Base-by-base conservation (phyloP, 1,140 invertebrate species). In the Bombus affinis region DNA sequence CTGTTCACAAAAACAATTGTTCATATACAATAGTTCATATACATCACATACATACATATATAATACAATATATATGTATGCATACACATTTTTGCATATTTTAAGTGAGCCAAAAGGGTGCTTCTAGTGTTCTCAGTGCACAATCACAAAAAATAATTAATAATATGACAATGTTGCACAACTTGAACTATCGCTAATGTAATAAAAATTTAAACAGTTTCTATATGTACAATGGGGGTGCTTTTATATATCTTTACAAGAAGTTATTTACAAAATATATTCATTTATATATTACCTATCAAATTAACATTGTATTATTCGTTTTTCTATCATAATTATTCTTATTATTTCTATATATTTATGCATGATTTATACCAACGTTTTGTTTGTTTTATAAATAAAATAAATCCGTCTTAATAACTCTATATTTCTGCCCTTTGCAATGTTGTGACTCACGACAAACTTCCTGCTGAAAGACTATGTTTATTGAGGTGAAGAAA, bases 241-340 rank as follows among this genome's bases (percentile, higher is more conserved):
- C 89, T 92, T 87, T 91, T 90, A 87, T 87, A 87, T 88, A 92
- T 93, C 91, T 94, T 92, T 93, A 94, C 93, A 93, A 94, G 94
- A 95, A 93, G 92, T 94, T 95, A 95, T 95, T 94, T 95, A 95
- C 94, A 95, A 95, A 95, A 95, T 95, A 95, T 94, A 94, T 94
- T 92, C 86, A 91, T 94, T 92, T 91, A 93, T 94, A 94, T 94
- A 95, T 94, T 94, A 95, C 90, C 89, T 93, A 94, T 94, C 91
- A 94, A 94, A 93, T 93, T 94, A 94, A 95, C 92, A 93, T 93
- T 91, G 89, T 93, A 92, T 94, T 93, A 91, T 90, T 91, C 90
- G 79, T 90, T 93, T 91, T 91, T 91, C 89, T 89, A 83, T 88
- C 86, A 80, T 92, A 89, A 83, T 88, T 91, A 87, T 91, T 91